Conservation (phyloP, 2,888 invertebrate genomes). For the Pseudanteris insignis region DNA sequence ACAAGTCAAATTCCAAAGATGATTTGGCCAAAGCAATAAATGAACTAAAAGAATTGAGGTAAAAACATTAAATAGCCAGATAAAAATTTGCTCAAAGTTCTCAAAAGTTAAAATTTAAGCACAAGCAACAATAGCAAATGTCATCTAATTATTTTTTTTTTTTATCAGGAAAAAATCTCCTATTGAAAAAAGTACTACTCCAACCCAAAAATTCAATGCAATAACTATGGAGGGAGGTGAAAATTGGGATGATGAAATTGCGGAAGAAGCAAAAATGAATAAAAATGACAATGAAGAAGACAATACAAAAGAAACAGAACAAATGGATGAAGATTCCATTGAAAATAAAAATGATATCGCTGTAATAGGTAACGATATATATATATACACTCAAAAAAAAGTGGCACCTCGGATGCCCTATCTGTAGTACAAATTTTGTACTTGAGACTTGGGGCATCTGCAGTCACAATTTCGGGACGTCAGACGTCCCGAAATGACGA, state of each 20-base stretch:
- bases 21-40: slow-evolving; percentile 41
- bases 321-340: slow-evolving; percentile 60
- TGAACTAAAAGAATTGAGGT: slow-evolving; percentile 56
- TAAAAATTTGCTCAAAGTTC: background rate
- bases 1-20: slow-evolving; percentile 50
- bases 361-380: no score
- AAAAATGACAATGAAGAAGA: slow-evolving; percentile 61
- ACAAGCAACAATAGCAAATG: no score
- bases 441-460: slow-evolving; percentile 63
- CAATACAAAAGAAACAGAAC: slow-evolving; percentile 56
- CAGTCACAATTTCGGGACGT: no score
- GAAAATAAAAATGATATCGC: slow-evolving; percentile 57
- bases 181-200: slow-evolving; percentile 9
- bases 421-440: no score
- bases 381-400: no score
- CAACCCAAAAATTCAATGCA: slow-evolving; percentile 12
- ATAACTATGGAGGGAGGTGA: slow-evolving; percentile 53
- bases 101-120: no score
- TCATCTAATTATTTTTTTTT: no score
- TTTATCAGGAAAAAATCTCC: slow-evolving; percentile 21
- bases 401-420: no score
- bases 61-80: slow-evolving; percentile 14
- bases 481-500: no score
- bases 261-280: slow-evolving; percentile 57
- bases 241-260: slow-evolving; percentile 55